A percentile compares a stretch with the other conserved stretches of the same genome.
Evolutionary conservation across 1,140 invertebrate genomes (phyloP).

Genomic region (Tribolium madens): DNA sequence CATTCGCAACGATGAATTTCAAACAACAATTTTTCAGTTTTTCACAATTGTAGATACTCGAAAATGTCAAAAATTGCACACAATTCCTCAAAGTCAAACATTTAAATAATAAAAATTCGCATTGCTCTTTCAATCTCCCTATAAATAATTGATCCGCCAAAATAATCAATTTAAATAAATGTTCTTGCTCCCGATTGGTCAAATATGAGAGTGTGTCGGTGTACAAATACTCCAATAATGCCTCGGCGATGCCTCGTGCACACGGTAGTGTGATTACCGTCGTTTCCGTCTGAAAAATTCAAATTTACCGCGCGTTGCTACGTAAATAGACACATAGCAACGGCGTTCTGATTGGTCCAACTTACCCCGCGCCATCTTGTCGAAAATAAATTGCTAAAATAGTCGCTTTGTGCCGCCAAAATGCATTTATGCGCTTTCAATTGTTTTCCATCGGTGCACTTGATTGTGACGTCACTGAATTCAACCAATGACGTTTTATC

Average conservation of each 20-base stretch:
- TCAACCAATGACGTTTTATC: conserved; percentile 66
- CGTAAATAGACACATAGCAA: no score
- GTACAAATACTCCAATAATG: conserved; percentile 77
- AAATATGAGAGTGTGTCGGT: conserved; percentile 72
- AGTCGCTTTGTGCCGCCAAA: conserved; percentile 77
- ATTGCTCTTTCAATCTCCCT: conserved; percentile 73
- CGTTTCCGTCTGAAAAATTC: conserved; percentile 49
- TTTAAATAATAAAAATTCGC: conserved; percentile 73
- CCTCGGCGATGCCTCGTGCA: conserved; percentile 66
- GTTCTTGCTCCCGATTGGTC: conserved; percentile 70
- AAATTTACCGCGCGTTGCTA: neutral
- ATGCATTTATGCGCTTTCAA: conserved; percentile 81
- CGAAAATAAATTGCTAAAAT: conserved; percentile 81
- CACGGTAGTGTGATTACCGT: conserved; percentile 56
- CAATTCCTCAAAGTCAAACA: conserved; percentile 78
- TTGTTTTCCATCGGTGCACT: conserved; percentile 70
- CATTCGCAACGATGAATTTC: conserved; percentile 78
- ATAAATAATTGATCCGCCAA: conserved; percentile 79
- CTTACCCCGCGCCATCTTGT: conserved; percentile 78
- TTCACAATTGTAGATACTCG: conserved; percentile 75
- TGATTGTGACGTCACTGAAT: conserved; percentile 73
- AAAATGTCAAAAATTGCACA: conserved; percentile 75
- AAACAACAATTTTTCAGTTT: conserved; percentile 77
- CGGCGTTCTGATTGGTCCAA: neutral
- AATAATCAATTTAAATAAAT: conserved; percentile 76